Evolutionary conservation across 2,797 vertebrate species (phyloP), one percentile per base, ranked within the genome.

Genomic region (Taenioides sp.): DNA sequence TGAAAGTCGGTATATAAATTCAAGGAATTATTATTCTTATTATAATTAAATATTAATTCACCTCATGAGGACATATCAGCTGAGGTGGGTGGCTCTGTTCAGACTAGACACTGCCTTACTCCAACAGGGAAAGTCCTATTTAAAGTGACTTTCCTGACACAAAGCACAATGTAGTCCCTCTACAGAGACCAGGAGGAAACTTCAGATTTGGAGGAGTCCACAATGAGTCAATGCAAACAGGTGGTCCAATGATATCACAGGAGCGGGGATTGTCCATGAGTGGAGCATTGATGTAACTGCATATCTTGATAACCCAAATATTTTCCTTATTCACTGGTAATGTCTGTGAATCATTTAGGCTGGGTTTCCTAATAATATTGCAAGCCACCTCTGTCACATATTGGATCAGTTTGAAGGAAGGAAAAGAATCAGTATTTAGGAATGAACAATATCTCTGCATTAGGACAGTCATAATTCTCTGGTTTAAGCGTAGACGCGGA

Each of bases 31-130:
- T 22, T 25, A 84, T 71, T 65, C 73, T 47, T 34, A 69, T 74
- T 10, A 22, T 5, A 23, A 31, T 60, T n/a, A 52, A 66, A 34
- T 73, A 78, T n/a, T 50, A 87, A 91, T 90, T 87, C 78, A 85
- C 82, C 83, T 61, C 73, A 88, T 72, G 50, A 89, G 91, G 91
- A 94, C 94, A 93, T 92, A 81, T 89, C 90, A 92, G 80, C 77
- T 80, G 64, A 83, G 75, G 87, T 84, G 87, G 89, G 85, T n/a
- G 80, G 79, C 78, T 67, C n/a, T 20, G 14, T 52, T 78, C 78
- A 50, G 63, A 71, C 69, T 59, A 47, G 20, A 40, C 58, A 74
- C 65, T 28, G 71, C 77, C 80, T 77, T 75, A 77, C 81, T 87
- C 77, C 16, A 79, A 76, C 75, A 72, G 86, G 87, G 87, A 82